Evolutionary conservation across 2,797 vertebrate genomes (phyloP).

Genomic region (Dermochelys coriacea): DNA sequence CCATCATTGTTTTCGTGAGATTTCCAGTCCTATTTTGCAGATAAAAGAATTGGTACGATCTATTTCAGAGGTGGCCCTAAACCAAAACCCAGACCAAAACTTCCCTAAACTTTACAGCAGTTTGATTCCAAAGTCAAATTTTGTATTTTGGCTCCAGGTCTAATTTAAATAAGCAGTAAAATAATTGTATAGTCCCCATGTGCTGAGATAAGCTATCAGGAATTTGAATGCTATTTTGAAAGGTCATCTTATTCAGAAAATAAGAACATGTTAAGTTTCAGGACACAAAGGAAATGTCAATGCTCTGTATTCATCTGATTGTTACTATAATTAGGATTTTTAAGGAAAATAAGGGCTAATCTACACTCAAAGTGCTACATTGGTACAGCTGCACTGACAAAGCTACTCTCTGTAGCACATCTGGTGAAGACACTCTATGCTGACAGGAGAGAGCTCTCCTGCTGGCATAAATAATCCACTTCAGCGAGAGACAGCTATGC

Average conservation of each 20-base stretch:
- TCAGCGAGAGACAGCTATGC: too few species aligned
- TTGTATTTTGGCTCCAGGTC: background rate
- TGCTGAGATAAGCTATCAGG: background rate
- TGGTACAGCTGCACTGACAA: too few species aligned
- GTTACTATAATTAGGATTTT: background rate
- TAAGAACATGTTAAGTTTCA: background rate
- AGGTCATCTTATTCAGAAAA: background rate
- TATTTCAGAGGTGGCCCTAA: background rate
- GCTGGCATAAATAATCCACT: too few species aligned
- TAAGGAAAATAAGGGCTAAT: background rate
- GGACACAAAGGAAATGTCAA: background rate
- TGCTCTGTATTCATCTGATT: background rate
- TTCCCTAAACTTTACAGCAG: background rate
- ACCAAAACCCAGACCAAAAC: background rate
- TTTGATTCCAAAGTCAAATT: background rate
- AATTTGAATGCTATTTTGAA: background rate
- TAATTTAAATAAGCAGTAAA: background rate
- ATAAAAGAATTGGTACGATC: background rate
- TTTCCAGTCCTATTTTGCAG: background rate
- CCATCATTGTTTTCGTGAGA: background rate
- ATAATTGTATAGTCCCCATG: background rate
- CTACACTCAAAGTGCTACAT: too few species aligned
- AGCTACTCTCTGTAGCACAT: too few species aligned
- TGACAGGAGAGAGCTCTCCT: too few species aligned
- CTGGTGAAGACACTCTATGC: too few species aligned